A percentile compares a stretch with the other conserved stretches of the same genome.
Evolutionary conservation across 1,140 invertebrate species (phyloP).

Genomic region (Trichonephila clavata): DNA sequence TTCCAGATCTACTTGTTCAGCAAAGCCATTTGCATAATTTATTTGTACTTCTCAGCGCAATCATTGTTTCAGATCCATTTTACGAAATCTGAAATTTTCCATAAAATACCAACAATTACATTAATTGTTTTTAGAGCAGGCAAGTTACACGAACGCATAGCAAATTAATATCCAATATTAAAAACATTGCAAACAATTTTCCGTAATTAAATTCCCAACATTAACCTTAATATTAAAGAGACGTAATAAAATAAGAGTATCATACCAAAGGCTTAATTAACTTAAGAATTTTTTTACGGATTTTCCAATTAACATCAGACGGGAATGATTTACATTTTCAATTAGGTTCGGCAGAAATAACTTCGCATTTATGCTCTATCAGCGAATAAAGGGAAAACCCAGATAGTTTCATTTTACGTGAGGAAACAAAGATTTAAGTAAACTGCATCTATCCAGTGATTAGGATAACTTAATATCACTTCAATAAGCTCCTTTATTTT

Average conservation of each 20-base stretch:
- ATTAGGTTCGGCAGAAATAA: background rate
- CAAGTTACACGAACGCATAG: background rate
- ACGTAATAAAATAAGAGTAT: constrained; percentile 7
- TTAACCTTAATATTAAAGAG: constrained; percentile 6
- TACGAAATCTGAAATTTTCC: background rate
- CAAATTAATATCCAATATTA: background rate
- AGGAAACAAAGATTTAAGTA: background rate
- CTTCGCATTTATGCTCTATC: background rate
- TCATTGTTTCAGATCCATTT: background rate
- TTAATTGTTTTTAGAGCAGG: background rate
- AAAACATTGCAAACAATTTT: background rate
- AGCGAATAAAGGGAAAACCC: background rate
- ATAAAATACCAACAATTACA: background rate
- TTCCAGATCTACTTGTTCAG: too few relatives aligned
- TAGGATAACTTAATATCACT: background rate
- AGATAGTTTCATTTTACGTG: background rate
- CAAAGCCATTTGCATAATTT: background rate
- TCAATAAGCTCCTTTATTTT: background rate
- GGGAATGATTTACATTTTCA: constrained; percentile 11
- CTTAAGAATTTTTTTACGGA: background rate
- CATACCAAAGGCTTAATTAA: background rate
- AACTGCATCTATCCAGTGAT: background rate
- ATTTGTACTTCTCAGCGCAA: background rate
- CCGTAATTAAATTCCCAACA: background rate
- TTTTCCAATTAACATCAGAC: constrained; percentile 5